Evolutionary conservation across 2,888 invertebrate species (phyloP), one percentile per base, ranked within the genome.

Genomic region (Dasysyrphus albostriatus): DNA sequence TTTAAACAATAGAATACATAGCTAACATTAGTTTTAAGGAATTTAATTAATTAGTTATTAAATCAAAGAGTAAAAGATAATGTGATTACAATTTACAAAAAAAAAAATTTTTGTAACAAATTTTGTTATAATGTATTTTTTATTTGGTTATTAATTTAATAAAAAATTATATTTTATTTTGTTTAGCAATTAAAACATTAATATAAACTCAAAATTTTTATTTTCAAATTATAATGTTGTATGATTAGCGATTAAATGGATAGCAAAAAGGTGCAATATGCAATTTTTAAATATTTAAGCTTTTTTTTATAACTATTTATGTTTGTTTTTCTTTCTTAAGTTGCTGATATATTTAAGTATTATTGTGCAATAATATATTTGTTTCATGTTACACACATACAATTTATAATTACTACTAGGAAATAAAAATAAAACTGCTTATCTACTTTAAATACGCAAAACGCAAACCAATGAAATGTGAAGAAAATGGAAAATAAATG

Each of bases 391-490:
- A 83, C 63, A 72, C 78, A 78, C 74, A 82, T 72, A 61, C 63
- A 79, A 83, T 75, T 87, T 83, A 79, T 83, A 75, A 83, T 72
- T 82, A 78, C 19, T 75, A 82, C 82, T 78, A 82, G 39, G 24
- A 67, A 82, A 69, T 51, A 61, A 74, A 75, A 54, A 42, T 44
- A 44, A 67, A 82, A 74, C 67, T 70, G 69, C 78, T 79, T 63
- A 75, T 78, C 83, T 87, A 79, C 83, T 83, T 87, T 79, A 87
- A 87, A 83, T 83, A 87, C 78, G 87, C 87, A 87, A 87, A 78
- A 87, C 78, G 87, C 87, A 87, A 87, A 78, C 78, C 73, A 87
- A 78, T 82, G 75, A 83, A 69, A 63, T 85, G 85, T 85, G 82
- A 65, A 78, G 44, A 79, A 70, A 65, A 73, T 42, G 29, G 74